These are phyloP conservation scores for Berghia stephanieae DNA, from an alignment of 1,140 invertebrate genomes.

Conservation along the genomic window DNA sequence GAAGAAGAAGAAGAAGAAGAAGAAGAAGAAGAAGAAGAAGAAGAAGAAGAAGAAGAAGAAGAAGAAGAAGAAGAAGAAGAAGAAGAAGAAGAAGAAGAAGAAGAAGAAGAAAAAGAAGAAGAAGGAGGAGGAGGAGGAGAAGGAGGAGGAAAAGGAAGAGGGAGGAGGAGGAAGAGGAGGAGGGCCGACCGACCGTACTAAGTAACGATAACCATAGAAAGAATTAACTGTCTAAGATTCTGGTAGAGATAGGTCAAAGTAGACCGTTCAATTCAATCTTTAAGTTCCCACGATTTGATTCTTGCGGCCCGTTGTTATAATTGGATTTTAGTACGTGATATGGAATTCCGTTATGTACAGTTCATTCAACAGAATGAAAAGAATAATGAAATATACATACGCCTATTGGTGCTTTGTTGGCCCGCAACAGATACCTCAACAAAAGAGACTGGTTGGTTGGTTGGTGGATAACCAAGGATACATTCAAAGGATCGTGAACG, in stretches of 20 bases:
- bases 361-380: too few relatives aligned
- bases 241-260: neutral
- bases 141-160: neutral
- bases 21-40: slow-evolving; percentile 2
- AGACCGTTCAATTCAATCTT: neutral
- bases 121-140: neutral
- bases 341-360: too few relatives aligned
- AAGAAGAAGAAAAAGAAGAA: slow-evolving; percentile 12
- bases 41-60: slow-evolving; percentile 1
- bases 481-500: too few relatives aligned
- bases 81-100: neutral
- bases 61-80: slow-evolving; percentile 1
- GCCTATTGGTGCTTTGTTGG: too few relatives aligned
- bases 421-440: too few relatives aligned
- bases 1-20: neutral
- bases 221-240: neutral
- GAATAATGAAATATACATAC: too few relatives aligned
- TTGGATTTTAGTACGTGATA: neutral
- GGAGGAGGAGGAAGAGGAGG: neutral
- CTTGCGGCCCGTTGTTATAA: neutral
- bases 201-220: too few relatives aligned
- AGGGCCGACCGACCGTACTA: too few relatives aligned
- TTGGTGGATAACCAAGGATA: too few relatives aligned
- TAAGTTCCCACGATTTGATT: neutral
- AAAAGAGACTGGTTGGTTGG: too few relatives aligned